phyloP scores from a whole-genome alignment of 2,113 vertebrate species.

The Pangasianodon hypophthalmus region DNA sequence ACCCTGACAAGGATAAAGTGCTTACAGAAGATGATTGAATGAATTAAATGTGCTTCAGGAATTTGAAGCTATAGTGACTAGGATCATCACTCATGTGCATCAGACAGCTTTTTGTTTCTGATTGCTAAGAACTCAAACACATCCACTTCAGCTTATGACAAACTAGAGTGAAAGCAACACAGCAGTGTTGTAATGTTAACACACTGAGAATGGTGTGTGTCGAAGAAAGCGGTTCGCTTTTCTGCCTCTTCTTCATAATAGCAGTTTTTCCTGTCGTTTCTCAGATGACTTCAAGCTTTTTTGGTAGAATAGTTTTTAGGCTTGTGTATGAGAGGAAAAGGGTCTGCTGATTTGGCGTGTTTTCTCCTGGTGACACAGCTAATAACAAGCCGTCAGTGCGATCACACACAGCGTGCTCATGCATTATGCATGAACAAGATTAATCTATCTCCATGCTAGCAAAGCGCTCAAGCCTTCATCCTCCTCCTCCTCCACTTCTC shows the following conservation, averaged over 20 bases:
- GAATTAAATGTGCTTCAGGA: conserved; percentile 7
- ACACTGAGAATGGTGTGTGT: background rate
- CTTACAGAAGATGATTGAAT: background rate
- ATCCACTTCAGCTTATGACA: background rate
- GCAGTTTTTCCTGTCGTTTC: background rate
- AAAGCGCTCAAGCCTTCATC: conserved; percentile 43
- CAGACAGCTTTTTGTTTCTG: background rate
- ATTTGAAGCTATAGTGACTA: background rate
- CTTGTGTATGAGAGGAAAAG: background rate
- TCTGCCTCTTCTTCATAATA: background rate
- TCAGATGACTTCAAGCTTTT: background rate
- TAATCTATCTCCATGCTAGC: conserved; percentile 55
- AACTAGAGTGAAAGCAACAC: background rate
- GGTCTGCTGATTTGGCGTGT: conserved; percentile 45
- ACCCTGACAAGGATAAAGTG: background rate
- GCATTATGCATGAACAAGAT: conserved; percentile 59
- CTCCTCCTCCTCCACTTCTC: conserved; percentile 38
- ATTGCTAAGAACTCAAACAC: background rate
- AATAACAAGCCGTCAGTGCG: conserved; percentile 51
- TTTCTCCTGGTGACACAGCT: conserved; percentile 50
- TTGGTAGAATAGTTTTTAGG: background rate
- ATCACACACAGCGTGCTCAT: conserved; percentile 50
- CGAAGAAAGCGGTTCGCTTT: background rate
- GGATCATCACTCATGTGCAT: background rate
- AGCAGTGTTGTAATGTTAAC: background rate